Evolutionary conservation across 2,797 vertebrate genomes (phyloP), one percentile per base, ranked within the genome.

Genomic region (Calcarius lapponicus): DNA sequence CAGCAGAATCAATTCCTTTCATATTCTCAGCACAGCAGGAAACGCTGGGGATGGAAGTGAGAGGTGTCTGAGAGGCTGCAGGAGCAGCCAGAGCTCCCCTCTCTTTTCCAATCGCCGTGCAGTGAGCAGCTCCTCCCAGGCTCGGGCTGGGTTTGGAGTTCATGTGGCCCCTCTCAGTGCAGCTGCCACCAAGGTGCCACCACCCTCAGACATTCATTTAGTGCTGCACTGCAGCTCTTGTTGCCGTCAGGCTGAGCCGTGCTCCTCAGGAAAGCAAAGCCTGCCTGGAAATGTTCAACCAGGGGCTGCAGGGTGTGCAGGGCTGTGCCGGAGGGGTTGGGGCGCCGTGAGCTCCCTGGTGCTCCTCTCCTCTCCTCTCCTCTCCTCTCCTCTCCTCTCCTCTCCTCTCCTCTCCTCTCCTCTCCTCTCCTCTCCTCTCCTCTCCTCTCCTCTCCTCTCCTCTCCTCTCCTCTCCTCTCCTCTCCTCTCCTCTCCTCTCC

Each of bases 41-140:
- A 70, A 38, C 40, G 43, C 86, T 60, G 70, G 62, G 43, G 93
- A 53, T 96, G 71, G 87, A 90, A 96, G 88, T 93, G 74, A 80
- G 93, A 90, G 42, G 75, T 74, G 88, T 69, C 92, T 92, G 91
- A 75, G 86, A 50, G 74, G 87, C 65, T 62, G 70, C 87, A 29
- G 56, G 45, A 76, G 38, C 76, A 87, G 87, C 88, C 12, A 24
- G 42, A 80, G 60, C 56, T 83, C 85, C 91, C 58, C 66, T 84
- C 47, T 38, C 17, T 28, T 47, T 36, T 67, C 58, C 34, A n/a
- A 7, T 32, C 28, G 13, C 9, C 73, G 80, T 61, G 94, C 79
- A 92, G 81, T 13, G 78, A 90, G 86, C 9, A 7, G 60, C 92
- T 95, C 64, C 21, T 96, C 96, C 83, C 78, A 60, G 25, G 60